A percentile compares a stretch with the other conserved stretches of the same genome.
These are phyloP conservation scores for Odontocerum albicorne DNA, from an alignment of 2,888 invertebrate species.

Conservation along the genomic window DNA sequence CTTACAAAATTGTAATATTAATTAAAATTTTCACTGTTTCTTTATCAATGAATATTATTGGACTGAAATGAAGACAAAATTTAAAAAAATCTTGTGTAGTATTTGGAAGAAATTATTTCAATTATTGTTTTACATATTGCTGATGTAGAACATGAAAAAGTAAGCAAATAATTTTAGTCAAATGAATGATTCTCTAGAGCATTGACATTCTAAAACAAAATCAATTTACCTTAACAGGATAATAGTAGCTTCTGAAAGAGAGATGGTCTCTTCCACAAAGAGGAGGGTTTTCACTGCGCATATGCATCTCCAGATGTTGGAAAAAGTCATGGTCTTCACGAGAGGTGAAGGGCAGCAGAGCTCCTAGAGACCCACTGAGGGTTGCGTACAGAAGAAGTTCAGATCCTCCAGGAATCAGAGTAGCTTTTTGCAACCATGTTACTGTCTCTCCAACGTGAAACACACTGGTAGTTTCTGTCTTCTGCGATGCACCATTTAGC, in stretches of 20 bases:
- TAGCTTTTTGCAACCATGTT: conserved; percentile 93
- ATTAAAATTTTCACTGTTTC: too few species aligned
- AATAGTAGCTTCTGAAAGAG: conserved; percentile 95
- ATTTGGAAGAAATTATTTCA: too few species aligned
- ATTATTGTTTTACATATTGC: neutral
- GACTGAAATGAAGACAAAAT: neutral
- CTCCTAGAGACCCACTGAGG: conserved; percentile 90
- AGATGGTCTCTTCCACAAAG: conserved; percentile 97
- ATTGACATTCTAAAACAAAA: too few species aligned
- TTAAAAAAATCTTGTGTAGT: neutral
- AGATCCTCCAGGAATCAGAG: conserved; percentile 95
- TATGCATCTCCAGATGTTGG: conserved; percentile 99
- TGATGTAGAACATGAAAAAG: neutral
- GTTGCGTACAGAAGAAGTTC: conserved; percentile 97
- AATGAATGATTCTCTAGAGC: too few species aligned
- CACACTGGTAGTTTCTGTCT: conserved; percentile 88
- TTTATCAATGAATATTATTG: too few species aligned
- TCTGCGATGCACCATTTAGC: conserved; percentile 96
- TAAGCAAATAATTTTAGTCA: too few species aligned
- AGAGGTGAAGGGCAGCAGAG: conserved; percentile 91
- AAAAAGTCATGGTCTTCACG: conserved; percentile 99
- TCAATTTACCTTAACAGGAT: conserved; percentile 81
- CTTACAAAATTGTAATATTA: too few species aligned
- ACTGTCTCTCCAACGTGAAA: conserved; percentile 97
- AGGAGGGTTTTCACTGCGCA: conserved; percentile 96